These are phyloP conservation scores for Chlorops oryzae DNA, from an alignment of 1,140 invertebrate genomes.

Conservation along the genomic window DNA sequence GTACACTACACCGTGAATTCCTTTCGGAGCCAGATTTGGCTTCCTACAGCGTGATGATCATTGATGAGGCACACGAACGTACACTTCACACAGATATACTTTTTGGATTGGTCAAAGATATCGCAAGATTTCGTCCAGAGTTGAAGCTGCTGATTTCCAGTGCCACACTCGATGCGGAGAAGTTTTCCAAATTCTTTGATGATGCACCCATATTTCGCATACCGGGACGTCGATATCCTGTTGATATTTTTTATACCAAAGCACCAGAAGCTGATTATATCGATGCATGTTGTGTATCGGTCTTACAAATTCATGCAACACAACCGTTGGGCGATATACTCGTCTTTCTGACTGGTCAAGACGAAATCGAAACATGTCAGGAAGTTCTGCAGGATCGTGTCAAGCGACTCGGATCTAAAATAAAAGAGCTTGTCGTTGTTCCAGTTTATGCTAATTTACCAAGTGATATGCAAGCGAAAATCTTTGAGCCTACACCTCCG, in stretches of 20 bases:
- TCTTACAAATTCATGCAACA: conserved; percentile 96
- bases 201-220: conserved; percentile 97
- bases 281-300: conserved; percentile 93
- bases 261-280: conserved; percentile 98
- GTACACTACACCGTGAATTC: conserved; percentile 95
- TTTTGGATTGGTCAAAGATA: conserved; percentile 98
- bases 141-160: conserved; percentile 96
- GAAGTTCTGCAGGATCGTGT: conserved; percentile 89
- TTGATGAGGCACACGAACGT: conserved; percentile 98
- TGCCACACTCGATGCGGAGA: conserved; percentile 95
- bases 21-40: conserved; percentile 92
- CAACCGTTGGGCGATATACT: conserved; percentile 93
- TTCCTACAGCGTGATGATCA: conserved; percentile 96
- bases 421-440: conserved; percentile 87
- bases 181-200: conserved; percentile 98
- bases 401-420: conserved; percentile 83
- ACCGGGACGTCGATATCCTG: conserved; percentile 78
- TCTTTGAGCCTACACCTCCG: conserved; percentile 92
- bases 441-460: conserved; percentile 98
- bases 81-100: conserved; percentile 97
- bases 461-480: conserved; percentile 97
- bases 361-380: conserved; percentile 95
- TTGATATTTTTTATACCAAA: conserved; percentile 98
- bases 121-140: conserved; percentile 88
- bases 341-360: conserved; percentile 92